Evolutionary conservation across 2,113 vertebrate genomes (phyloP).

Genomic region (Spilogale gracilis): DNA sequence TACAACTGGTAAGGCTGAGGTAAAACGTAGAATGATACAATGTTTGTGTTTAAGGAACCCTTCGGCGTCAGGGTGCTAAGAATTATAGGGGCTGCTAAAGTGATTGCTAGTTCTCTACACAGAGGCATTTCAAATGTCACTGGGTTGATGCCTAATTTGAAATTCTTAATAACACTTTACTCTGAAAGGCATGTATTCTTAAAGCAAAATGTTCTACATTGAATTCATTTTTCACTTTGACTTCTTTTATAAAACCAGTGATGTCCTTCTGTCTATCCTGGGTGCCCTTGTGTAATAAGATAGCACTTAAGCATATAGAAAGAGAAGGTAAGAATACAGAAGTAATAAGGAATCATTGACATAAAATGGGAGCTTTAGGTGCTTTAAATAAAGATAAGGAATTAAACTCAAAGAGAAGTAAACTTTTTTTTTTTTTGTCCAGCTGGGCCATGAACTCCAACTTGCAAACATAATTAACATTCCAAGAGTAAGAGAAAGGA

Average conservation of each 20-base stretch:
- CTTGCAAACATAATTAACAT: slow-evolving; percentile 75
- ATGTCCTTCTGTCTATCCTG: slow-evolving; percentile 24
- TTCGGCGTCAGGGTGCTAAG: slow-evolving; percentile 8
- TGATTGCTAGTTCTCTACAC: slow-evolving; percentile 69
- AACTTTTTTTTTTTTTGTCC: slow-evolving; percentile 41
- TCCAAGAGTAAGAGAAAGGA: slow-evolving; percentile 41
- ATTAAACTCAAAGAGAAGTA: slow-evolving; percentile 69
- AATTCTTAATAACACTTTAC: slow-evolving; percentile 70
- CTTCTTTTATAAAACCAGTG: slow-evolving; percentile 69
- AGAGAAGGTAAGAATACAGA: slow-evolving; percentile 43
- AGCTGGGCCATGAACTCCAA: slow-evolving; percentile 55
- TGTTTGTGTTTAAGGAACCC: slow-evolving; percentile 63
- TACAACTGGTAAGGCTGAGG: slow-evolving; percentile 49
- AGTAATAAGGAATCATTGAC: slow-evolving; percentile 61
- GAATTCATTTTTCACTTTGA: slow-evolving; percentile 77
- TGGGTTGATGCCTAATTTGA: slow-evolving; percentile 73
- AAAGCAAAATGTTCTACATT: slow-evolving; percentile 69
- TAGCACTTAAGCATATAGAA: slow-evolving; percentile 39
- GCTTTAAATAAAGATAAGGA: slow-evolving; percentile 58
- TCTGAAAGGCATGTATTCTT: slow-evolving; percentile 58
- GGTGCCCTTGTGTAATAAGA: slow-evolving; percentile 56
- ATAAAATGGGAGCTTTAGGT: slow-evolving; percentile 25
- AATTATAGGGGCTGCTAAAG: slow-evolving; percentile 67
- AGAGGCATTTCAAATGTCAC: slow-evolving; percentile 71
- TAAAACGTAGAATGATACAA: slow-evolving; percentile 59